phyloP scores from a whole-genome alignment of 37 sponge, comb jelly and placozoan species.

The Spongia lamella region DNA sequence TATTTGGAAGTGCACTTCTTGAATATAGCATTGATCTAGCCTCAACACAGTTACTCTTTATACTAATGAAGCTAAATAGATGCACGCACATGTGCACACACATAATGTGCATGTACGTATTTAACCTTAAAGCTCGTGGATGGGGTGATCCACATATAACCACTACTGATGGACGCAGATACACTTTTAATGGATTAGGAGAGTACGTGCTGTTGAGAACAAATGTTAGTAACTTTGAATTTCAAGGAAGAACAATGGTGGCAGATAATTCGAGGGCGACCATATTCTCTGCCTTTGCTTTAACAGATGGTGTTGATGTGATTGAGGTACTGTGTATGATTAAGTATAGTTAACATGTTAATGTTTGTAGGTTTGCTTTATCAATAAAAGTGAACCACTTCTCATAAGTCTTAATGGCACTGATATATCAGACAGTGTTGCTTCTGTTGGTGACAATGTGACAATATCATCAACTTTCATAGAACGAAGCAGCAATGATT shows the following conservation, averaged over 20 bases:
- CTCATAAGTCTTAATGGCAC: not conserved
- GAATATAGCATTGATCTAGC: no score
- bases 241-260: conserved; percentile 48
- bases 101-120: no score
- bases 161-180: conserved; percentile 58
- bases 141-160: conserved; percentile 80
- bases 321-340: no score
- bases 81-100: no score
- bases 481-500: not conserved
- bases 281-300: conserved; percentile 50
- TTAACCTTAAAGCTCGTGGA: conserved; percentile 31
- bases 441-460: not conserved
- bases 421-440: not conserved
- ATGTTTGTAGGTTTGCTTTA: no score
- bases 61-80: no score
- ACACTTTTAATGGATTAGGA: conserved; percentile 87
- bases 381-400: not conserved
- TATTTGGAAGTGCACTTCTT: no score
- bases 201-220: conserved; percentile 39
- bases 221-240: not conserved
- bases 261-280: conserved; percentile 27
- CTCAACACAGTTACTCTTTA: no score
- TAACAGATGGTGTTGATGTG: conserved; percentile 2
- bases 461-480: not conserved
- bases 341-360: no score